phyloP scores from a whole-genome alignment of 2,797 vertebrate species.

The Rhynchotus rufescens region DNA sequence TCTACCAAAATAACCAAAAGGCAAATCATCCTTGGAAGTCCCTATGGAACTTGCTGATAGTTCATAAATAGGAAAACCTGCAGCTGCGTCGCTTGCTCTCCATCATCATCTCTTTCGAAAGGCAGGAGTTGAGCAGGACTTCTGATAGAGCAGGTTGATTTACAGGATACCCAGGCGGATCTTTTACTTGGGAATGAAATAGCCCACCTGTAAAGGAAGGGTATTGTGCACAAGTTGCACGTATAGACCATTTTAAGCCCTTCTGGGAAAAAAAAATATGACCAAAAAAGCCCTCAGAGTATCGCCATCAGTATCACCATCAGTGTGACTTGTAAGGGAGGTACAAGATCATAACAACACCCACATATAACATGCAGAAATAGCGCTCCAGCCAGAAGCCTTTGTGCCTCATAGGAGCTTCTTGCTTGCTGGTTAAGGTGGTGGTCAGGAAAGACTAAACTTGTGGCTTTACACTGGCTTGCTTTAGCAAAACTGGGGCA shows the following conservation, averaged over 20 bases:
- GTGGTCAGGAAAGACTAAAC: background rate
- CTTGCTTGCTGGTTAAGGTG: background rate
- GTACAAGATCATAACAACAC: background rate
- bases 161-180: background rate
- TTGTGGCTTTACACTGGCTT: background rate
- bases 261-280: background rate
- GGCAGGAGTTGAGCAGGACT: background rate
- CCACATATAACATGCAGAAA: background rate
- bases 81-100: background rate
- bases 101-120: background rate
- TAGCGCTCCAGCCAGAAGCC: background rate
- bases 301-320: background rate
- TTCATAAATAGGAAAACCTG: background rate
- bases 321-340: background rate
- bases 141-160: background rate
- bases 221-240: background rate
- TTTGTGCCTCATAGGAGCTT: background rate
- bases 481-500: background rate
- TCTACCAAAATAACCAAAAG: background rate
- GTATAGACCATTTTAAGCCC: background rate
- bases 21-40: background rate
- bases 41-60: background rate
- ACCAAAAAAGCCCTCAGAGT: background rate
- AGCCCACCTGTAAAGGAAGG: background rate
- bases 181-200: background rate